A percentile compares a stretch with the other conserved stretches of the same genome.
Evolutionary conservation across 2,888 invertebrate species (phyloP).

Genomic region (Adelphocoris suturalis): DNA sequence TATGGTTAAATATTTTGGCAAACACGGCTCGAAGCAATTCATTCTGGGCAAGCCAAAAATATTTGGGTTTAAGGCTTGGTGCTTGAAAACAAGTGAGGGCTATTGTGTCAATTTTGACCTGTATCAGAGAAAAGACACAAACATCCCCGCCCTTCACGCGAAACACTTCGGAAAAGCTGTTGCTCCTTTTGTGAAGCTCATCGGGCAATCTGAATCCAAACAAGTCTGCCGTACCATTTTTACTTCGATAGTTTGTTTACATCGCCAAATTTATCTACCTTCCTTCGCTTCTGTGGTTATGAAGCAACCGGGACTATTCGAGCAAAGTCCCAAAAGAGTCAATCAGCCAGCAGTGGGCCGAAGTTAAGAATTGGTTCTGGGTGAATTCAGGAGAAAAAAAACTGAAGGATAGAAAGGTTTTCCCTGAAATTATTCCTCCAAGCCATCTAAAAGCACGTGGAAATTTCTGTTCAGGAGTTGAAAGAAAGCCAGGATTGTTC

Average conservation of each 20-base stretch:
- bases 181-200: slow-evolving; percentile 14
- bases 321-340: slow-evolving; percentile 13
- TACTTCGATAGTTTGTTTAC: slow-evolving; percentile 1
- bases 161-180: slow-evolving; percentile 9
- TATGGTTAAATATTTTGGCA: no score
- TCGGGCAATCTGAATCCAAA: not conserved
- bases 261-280: not conserved
- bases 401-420: not conserved
- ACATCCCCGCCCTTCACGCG: not conserved
- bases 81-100: not conserved
- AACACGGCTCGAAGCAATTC: no score
- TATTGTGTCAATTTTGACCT: slow-evolving; percentile 23
- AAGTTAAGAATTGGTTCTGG: slow-evolving; percentile 20
- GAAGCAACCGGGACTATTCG: slow-evolving; percentile 7
- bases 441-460: slow-evolving; percentile 21
- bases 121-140: not conserved
- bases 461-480: slow-evolving; percentile 17
- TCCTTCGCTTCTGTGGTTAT: not conserved
- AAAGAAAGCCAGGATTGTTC: slow-evolving; percentile 8
- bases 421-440: not conserved
- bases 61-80: slow-evolving; percentile 38
- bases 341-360: not conserved
- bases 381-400: not conserved
- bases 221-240: not conserved
- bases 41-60: not conserved